Evolutionary conservation across 2,113 vertebrate genomes (phyloP), one percentile per base, ranked within the genome.

Genomic region (Sinocyclocheilus maitianheensis): DNA sequence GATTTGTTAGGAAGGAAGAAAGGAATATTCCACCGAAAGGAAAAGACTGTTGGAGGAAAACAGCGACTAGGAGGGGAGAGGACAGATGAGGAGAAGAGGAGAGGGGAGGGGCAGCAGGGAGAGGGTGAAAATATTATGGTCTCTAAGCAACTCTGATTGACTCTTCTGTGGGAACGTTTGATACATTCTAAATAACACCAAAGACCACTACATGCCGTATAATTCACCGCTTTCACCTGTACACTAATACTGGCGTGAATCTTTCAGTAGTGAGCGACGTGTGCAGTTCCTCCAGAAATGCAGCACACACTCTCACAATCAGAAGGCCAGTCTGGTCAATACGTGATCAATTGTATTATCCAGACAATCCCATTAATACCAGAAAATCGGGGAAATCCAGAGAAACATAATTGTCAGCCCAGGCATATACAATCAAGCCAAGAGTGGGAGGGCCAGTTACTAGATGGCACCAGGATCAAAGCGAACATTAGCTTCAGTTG

Each of bases 331-430:
- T 18, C 76, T 14, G 55, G 84, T 89, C 85, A 20, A 86, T 84
- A 86, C 5, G 26, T 43, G 81, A 89, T 82, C 69, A 74, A 88
- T 81, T n/a, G 7, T 75, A 40, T 63, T 72, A 83, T 83, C 14
- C 75, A 76, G 69, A 81, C 69, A 86, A 84, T 84, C 81, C 79
- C 83, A 86, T 77, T 83, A 89, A 86, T 83, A 86, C 46, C 71
- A 76, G 65, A 69, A 71, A 82, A 69, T 7, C 26, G 1, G n/a
- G 69, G 65, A 83, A 86, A 86, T 67, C 77, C 74, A 77, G 30
- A 55, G 22, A 83, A 74, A 84, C 69, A 16, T 60, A 85, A 84
- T 63, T 88, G 79, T 69, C 71, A 77, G 71, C 51, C 60, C 72
- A 24, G 48, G 84, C 63, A 80, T 58, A 78, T 65, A 71, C 63